A percentile compares a stretch with the other conserved stretches of the same genome.
Evolutionary conservation across 1,140 invertebrate genomes (phyloP).

Genomic region (Diabrotica virgifera): DNA sequence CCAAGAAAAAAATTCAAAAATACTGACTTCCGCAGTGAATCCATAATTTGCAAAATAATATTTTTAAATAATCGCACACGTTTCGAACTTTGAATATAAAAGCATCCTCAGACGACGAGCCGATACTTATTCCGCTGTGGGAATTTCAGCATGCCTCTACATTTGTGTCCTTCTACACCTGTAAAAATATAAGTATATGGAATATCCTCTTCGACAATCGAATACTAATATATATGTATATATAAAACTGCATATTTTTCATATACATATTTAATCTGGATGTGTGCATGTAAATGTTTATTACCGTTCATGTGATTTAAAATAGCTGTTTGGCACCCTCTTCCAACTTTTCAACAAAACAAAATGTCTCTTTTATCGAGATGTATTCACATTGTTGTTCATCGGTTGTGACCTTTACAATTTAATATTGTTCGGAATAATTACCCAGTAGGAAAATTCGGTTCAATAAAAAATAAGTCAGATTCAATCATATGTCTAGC

Average conservation of each 20-base stretch:
- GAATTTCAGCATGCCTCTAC: conserved; percentile 23
- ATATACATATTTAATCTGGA: conserved; percentile 36
- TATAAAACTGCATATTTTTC: conserved; percentile 39
- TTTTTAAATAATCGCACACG: no score
- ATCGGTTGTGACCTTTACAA: no score
- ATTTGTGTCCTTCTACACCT: conserved; percentile 34
- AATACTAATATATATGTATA: conserved; percentile 23
- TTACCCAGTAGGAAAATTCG: no score
- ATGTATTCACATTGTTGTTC: neutral
- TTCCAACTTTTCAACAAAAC: conserved; percentile 8
- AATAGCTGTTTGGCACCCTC: conserved; percentile 7
- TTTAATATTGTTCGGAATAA: no score
- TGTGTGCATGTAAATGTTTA: conserved; percentile 31
- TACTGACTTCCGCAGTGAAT: no score
- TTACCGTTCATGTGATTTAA: conserved; percentile 20
- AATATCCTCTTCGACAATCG: conserved; percentile 40
- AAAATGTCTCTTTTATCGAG: neutral
- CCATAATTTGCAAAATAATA: no score
- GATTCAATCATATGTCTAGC: no score
- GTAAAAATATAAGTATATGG: conserved; percentile 28
- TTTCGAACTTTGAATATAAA: no score
- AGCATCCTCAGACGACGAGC: neutral
- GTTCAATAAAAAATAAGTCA: no score
- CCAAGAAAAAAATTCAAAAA: no score
- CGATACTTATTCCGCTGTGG: conserved; percentile 3